These are phyloP conservation scores for Pristionchus entomophagus DNA, from an alignment of 2,888 invertebrate species.

Conservation along the genomic window DNA sequence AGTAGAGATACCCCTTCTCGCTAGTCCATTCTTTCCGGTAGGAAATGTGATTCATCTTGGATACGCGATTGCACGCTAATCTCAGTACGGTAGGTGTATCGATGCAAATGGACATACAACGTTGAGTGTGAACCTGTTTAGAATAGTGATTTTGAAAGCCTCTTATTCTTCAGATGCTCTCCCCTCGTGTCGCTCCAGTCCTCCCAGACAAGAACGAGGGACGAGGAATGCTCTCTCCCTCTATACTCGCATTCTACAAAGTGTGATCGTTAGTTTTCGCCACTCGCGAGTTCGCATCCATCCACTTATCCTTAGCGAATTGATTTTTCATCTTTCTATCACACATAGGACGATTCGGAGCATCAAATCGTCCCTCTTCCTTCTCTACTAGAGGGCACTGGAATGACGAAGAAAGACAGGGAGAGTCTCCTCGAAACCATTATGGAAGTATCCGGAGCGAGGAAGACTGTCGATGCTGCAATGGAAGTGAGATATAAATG, in stretches of 20 bases:
- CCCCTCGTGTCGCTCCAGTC: conserved; percentile 67
- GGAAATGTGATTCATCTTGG: no score
- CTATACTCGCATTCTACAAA: conserved; percentile 68
- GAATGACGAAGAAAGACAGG: conserved; percentile 64
- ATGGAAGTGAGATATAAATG: conserved; percentile 49
- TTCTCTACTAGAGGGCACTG: conserved; percentile 59
- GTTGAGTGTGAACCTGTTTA: no score
- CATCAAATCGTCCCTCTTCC: conserved; percentile 59
- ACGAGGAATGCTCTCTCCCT: conserved; percentile 66
- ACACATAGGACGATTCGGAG: conserved; percentile 53
- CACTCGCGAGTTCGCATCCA: no score
- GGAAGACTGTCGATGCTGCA: conserved; percentile 67
- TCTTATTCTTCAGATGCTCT: background rate
- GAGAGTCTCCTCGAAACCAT: conserved; percentile 68
- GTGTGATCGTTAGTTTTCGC: no score
- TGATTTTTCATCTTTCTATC: no score
- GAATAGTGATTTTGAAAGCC: no score
- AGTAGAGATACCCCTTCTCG: no score
- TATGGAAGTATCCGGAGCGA: conserved; percentile 73
- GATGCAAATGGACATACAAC: no score
- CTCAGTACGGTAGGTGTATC: no score
- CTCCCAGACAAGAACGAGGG: conserved; percentile 68
- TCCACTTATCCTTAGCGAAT: no score
- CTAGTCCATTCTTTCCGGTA: no score
- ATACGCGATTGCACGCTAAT: no score